phyloP scores from a whole-genome alignment of 92 coral and sea anemone species.

The Actinernus sp. region DNA sequence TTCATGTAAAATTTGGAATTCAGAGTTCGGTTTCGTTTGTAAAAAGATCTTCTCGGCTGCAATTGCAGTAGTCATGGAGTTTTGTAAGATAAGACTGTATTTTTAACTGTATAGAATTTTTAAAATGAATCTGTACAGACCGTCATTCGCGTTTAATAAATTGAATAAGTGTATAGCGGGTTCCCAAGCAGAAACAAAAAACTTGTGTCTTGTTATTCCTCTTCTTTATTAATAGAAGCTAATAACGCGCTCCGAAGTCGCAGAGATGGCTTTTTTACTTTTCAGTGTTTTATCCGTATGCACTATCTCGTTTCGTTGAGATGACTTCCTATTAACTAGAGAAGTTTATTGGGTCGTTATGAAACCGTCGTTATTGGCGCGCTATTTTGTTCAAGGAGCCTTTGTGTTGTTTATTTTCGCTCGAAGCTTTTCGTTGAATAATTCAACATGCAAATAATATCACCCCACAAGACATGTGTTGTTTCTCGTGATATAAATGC shows the following conservation, averaged over 20 bases:
- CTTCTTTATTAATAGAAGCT: no score
- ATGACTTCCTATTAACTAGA: no score
- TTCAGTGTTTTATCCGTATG: no score
- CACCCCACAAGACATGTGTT: constrained; percentile 48
- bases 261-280: no score
- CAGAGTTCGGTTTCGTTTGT: constrained; percentile 60
- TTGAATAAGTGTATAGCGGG: constrained; percentile 54
- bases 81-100: constrained; percentile 92
- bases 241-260: no score
- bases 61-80: constrained; percentile 27
- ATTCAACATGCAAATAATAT: constrained; percentile 38
- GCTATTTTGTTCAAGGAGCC: constrained; percentile 16
- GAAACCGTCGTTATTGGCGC: no score
- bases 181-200: no score
- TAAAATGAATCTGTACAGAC: constrained; percentile 87
- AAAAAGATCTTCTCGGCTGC: constrained; percentile 34
- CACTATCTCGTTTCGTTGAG: no score
- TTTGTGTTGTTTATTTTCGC: constrained; percentile 25
- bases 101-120: constrained; percentile 97
- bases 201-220: no score
- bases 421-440: constrained; percentile 27
- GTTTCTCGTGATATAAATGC: no score
- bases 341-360: no score
- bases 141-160: constrained; percentile 79
- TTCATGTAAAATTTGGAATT: constrained; percentile 77